phyloP scores from a whole-genome alignment of 2,797 vertebrate genomes.

The Picus viridis region DNA sequence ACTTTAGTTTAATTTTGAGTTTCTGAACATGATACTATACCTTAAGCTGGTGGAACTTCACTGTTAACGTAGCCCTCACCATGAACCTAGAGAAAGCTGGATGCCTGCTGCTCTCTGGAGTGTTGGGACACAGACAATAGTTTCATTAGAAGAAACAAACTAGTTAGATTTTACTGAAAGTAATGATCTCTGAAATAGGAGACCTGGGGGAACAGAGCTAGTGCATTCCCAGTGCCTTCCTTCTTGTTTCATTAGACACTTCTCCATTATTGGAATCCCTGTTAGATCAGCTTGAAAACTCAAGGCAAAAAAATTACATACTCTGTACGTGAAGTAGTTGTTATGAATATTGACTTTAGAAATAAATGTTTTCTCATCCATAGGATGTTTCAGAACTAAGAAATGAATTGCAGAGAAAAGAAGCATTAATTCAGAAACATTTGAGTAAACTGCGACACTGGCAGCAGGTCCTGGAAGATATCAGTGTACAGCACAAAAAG shows the following conservation, averaged over 20 bases:
- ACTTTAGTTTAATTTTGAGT: not conserved
- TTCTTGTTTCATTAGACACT: not conserved
- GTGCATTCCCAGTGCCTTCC: not conserved
- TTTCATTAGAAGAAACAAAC: not conserved
- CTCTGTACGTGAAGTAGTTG: not conserved
- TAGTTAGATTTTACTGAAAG: not conserved
- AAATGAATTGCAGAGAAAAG: conserved; percentile 95
- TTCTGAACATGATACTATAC: not conserved
- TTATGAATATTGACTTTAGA: not conserved
- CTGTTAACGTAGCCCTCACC: fast-evolving
- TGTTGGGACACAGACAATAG: not conserved
- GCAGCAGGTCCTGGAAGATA: conserved; percentile 96
- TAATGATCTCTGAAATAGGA: not conserved
- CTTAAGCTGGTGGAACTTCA: not conserved
- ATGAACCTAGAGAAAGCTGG: not conserved
- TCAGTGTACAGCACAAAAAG: conserved; percentile 91
- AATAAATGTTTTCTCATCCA: not conserved
- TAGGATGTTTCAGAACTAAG: conserved; percentile 95
- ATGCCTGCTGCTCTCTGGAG: not conserved
- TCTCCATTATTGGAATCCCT: not conserved
- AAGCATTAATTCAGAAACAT: conserved; percentile 94
- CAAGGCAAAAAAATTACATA: not conserved
- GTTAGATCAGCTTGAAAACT: not conserved
- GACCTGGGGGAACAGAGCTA: not conserved
- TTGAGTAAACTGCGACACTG: conserved; percentile 92